A percentile compares a stretch with the other conserved stretches of the same genome.
Evolutionary conservation across 2,888 invertebrate genomes (phyloP).

Genomic region (Drosophila villosipedis): DNA sequence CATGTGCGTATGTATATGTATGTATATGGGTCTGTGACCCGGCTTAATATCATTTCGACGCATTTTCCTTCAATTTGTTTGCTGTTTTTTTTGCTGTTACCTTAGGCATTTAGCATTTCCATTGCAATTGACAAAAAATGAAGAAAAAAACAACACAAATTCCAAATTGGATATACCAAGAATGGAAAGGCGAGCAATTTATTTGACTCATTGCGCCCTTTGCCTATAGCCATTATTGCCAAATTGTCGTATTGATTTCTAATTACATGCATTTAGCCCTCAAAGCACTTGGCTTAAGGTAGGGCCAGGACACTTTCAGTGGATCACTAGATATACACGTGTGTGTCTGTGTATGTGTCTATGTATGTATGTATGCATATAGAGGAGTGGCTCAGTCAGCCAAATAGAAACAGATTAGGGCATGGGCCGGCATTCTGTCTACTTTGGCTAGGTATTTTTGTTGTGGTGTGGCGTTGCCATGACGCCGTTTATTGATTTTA

Average conservation of each 20-base stretch:
- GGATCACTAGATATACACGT: conserved; percentile 11
- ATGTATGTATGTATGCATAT: not conserved
- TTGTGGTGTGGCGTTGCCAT: conserved; percentile 75
- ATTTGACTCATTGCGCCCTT: conserved; percentile 5
- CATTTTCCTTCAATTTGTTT: conserved; percentile 19
- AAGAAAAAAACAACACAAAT: conserved; percentile 24
- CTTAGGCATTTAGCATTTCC: conserved; percentile 70
- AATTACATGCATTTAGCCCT: conserved; percentile 60
- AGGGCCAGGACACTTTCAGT: conserved; percentile 42
- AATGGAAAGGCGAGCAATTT: conserved; percentile 9
- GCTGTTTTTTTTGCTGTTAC: conserved; percentile 6
- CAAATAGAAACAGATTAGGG: conserved; percentile 53
- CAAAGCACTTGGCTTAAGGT: conserved; percentile 63
- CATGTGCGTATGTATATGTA: conserved; percentile 23
- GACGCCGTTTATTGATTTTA: conserved; percentile 75
- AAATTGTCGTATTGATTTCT: conserved; percentile 74
- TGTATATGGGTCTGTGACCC: conserved; percentile 48
- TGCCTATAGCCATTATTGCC: conserved; percentile 32
- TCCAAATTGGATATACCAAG: conserved; percentile 30
- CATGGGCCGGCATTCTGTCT: conserved; percentile 38
- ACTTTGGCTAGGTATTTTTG: conserved; percentile 59
- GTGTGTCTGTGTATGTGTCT: not conserved
- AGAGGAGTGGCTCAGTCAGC: conserved; percentile 53
- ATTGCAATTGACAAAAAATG: conserved; percentile 59
- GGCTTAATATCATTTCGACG: conserved; percentile 51